These are phyloP conservation scores for Thalassarche chlororhynchos DNA, from an alignment of 2,113 vertebrate genomes.

Conservation along the genomic window DNA sequence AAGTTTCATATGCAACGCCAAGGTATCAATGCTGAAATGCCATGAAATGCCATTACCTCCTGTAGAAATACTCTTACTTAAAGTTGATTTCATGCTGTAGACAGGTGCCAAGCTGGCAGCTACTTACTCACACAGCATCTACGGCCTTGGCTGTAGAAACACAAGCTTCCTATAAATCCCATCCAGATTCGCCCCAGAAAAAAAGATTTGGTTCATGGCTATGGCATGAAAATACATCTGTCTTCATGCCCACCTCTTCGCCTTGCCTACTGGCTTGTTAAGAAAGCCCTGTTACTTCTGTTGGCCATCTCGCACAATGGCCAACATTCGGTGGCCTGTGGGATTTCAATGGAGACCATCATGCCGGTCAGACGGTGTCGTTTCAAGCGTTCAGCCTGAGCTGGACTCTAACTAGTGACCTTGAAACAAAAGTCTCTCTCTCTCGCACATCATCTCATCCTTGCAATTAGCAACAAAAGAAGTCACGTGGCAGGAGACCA, in stretches of 20 bases:
- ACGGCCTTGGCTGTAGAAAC: background rate
- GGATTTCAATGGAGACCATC: background rate
- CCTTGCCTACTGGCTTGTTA: background rate
- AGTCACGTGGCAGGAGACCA: background rate
- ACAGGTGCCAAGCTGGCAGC: background rate
- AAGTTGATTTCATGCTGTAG: background rate
- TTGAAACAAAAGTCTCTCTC: background rate
- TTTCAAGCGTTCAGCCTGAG: background rate
- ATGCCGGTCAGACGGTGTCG: rapidly evolving
- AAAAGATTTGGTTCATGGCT: background rate
- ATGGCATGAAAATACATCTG: background rate
- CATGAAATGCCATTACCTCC: background rate
- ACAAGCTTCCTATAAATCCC: background rate
- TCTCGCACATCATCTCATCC: background rate
- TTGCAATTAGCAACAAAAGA: background rate
- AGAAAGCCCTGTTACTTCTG: background rate
- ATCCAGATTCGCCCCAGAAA: background rate
- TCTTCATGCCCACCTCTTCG: background rate
- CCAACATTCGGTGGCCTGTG: background rate
- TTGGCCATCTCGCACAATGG: rapidly evolving
- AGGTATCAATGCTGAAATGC: background rate
- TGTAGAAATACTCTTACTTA: background rate
- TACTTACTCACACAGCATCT: no score
- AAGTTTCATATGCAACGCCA: background rate
- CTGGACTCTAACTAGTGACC: background rate